These are phyloP conservation scores for Andrena dorsata DNA, from an alignment of 2,888 invertebrate species.

Conservation along the genomic window DNA sequence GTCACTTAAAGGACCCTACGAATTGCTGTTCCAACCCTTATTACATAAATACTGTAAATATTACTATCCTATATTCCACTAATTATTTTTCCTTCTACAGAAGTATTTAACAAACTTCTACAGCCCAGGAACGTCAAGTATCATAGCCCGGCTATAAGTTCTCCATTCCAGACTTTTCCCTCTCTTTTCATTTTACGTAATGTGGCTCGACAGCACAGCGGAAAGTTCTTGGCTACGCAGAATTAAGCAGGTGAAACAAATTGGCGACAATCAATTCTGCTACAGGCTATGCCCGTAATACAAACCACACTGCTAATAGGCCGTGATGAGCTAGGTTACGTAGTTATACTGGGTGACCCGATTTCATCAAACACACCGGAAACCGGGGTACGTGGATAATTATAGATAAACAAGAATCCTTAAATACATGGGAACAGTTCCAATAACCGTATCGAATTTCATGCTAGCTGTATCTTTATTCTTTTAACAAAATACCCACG, in stretches of 20 bases:
- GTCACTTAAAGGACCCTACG: neutral
- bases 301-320: constrained; percentile 50
- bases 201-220: no score
- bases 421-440: neutral
- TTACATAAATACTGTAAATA: neutral
- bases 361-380: constrained; percentile 36
- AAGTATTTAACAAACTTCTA: neutral
- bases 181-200: no score
- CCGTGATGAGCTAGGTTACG: constrained; percentile 53
- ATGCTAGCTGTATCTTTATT: neutral
- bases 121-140: no score
- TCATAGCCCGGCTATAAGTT: no score
- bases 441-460: neutral
- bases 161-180: no score
- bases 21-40: neutral
- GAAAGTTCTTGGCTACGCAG: constrained; percentile 1
- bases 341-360: constrained; percentile 52
- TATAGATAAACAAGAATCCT: constrained; percentile 32
- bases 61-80: neutral
- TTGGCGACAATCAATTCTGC: constrained; percentile 46
- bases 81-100: neutral
- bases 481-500: neutral
- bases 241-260: constrained; percentile 39
- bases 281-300: constrained; percentile 46
- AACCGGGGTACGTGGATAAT: constrained; percentile 18